Evolutionary conservation across 2,888 invertebrate genomes (phyloP).

Genomic region (Nezara viridula): DNA sequence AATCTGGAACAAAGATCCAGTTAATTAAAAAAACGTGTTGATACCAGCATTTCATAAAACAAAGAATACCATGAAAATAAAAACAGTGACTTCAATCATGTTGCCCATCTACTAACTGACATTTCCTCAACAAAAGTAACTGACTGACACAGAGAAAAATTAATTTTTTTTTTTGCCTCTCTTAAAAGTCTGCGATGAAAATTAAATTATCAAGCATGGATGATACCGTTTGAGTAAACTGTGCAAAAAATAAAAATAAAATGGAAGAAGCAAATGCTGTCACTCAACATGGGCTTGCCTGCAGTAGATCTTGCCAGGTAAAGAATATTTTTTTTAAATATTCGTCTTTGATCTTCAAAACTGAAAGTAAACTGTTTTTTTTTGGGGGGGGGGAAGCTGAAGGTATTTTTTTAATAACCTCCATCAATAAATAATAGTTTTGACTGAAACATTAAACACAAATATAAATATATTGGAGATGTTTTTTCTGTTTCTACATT

Average conservation of each 20-base stretch:
- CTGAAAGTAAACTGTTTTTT: neutral
- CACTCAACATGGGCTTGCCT: neutral
- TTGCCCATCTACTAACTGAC: neutral
- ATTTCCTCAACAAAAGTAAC: neutral
- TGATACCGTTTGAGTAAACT: neutral
- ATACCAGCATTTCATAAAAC: neutral
- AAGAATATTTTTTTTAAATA: neutral
- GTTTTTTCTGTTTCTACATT: too few relatives aligned
- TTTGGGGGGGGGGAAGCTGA: too few relatives aligned
- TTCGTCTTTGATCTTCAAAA: conserved; percentile 20
- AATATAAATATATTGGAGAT: too few relatives aligned
- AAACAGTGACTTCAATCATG: neutral
- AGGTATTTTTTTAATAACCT: neutral
- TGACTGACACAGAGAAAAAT: neutral
- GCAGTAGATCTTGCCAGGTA: neutral
- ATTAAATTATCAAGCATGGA: conserved; percentile 2
- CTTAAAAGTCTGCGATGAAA: neutral
- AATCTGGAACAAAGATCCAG: too few relatives aligned
- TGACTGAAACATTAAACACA: too few relatives aligned
- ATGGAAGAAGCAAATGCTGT: neutral
- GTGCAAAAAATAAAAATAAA: neutral
- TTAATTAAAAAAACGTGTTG: too few relatives aligned
- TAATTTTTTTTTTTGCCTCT: neutral
- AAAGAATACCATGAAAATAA: neutral
- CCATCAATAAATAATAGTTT: neutral